Conservation (phyloP, 2,888 invertebrate species). For the Volucella bombylans region DNA sequence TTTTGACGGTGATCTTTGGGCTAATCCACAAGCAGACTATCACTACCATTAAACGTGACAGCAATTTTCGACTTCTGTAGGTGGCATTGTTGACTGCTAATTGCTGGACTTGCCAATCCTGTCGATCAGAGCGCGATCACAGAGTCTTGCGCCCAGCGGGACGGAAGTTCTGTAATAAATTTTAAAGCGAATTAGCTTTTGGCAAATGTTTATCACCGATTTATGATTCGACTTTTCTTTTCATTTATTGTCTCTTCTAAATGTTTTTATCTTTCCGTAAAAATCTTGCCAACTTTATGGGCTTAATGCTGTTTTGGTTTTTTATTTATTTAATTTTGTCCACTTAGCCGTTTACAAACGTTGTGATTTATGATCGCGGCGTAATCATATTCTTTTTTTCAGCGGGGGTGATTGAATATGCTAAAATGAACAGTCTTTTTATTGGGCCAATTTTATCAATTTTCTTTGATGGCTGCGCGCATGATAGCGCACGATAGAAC, state of each 20-base stretch:
- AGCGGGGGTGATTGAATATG: slow-evolving; percentile 56
- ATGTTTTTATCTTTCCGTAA: slow-evolving; percentile 37
- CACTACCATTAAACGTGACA: not conserved
- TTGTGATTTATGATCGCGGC: slow-evolving; percentile 36
- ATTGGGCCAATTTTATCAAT: slow-evolving; percentile 24
- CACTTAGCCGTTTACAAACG: slow-evolving; percentile 34
- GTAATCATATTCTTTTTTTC: slow-evolving; percentile 1
- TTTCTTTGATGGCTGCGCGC: no score
- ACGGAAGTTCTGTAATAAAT: slow-evolving; percentile 55
- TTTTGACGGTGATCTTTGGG: not conserved
- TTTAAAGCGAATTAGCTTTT: slow-evolving; percentile 43
- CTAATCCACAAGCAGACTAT: not conserved
- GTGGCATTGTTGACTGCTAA: slow-evolving; percentile 27
- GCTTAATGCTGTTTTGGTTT: slow-evolving; percentile 17
- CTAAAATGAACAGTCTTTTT: slow-evolving; percentile 5
- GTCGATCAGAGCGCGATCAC: not conserved
- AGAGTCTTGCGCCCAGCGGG: not conserved
- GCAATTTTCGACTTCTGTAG: not conserved
- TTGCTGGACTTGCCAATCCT: not conserved
- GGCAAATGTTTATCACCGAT: slow-evolving; percentile 45
- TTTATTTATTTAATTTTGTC: not conserved
- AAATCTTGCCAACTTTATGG: slow-evolving; percentile 43
- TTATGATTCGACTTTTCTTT: slow-evolving; percentile 16
- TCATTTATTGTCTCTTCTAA: slow-evolving; percentile 6
- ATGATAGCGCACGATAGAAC: not conserved